Conservation (phyloP, 1,140 invertebrate species). For the Drosophila tristis region DNA sequence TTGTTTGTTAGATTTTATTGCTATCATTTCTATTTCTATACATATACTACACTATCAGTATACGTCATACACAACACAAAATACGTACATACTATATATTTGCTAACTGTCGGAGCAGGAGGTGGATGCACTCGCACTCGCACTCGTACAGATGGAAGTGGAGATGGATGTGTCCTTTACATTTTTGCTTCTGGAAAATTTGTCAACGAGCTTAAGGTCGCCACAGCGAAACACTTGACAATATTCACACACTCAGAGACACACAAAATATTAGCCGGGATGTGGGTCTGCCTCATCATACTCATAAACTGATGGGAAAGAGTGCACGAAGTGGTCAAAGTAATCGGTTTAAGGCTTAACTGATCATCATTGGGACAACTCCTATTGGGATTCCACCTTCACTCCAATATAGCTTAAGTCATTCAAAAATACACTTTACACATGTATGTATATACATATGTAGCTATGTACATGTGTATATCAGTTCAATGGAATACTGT, state of each 20-base stretch:
- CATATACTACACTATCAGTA: conserved; percentile 15
- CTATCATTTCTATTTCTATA: conserved; percentile 60
- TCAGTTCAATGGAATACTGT: too few species aligned
- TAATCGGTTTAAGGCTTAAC: not conserved
- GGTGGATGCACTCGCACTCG: too few species aligned
- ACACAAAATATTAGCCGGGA: conserved; percentile 3
- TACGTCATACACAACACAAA: conserved; percentile 18
- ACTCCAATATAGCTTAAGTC: too few species aligned
- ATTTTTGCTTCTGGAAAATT: conserved; percentile 13
- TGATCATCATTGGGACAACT: too few species aligned
- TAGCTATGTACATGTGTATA: too few species aligned
- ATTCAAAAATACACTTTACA: too few species aligned
- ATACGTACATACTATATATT: not conserved
- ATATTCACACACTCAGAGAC: conserved; percentile 8
- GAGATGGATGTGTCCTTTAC: not conserved
- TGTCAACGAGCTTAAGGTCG: conserved; percentile 48
- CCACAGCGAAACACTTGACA: conserved; percentile 24
- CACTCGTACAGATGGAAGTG: not conserved
- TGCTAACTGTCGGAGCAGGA: not conserved
- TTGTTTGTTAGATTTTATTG: conserved; percentile 54
- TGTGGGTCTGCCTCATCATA: not conserved
- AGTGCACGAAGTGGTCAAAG: not conserved
- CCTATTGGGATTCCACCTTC: too few species aligned
- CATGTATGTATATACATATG: too few species aligned
- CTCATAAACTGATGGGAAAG: too few species aligned